Percentiles rank a stretch among this genome's conserved stretches.
Evolutionary conservation across 2,888 invertebrate genomes (phyloP).

Genomic region (Drosophila monieri): DNA sequence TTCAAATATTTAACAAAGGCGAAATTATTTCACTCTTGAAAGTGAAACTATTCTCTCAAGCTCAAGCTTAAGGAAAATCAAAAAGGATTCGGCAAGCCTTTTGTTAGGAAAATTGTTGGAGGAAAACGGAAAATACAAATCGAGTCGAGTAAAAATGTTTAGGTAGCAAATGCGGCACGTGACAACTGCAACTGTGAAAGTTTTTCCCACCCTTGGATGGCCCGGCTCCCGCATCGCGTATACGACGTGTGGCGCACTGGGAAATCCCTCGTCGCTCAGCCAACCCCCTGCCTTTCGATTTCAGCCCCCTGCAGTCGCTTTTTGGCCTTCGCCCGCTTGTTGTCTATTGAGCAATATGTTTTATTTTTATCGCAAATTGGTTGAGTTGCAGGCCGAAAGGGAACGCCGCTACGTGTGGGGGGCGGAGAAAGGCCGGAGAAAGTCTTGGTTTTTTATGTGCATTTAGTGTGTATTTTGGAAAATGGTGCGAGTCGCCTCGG

Average conservation of each 20-base stretch:
- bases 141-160: constrained; percentile 50
- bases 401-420: not conserved
- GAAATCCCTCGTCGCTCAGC: constrained; percentile 20
- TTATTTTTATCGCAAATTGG: constrained; percentile 75
- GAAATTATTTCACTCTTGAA: not conserved
- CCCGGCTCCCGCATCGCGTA: constrained; percentile 51
- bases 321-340: constrained; percentile 36
- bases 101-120: constrained; percentile 7
- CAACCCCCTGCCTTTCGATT: not conserved
- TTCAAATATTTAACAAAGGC: not conserved
- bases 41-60: not conserved
- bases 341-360: constrained; percentile 70
- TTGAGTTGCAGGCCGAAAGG: constrained; percentile 48
- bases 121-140: constrained; percentile 26
- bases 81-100: not conserved
- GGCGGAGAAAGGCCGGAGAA: constrained; percentile 13
- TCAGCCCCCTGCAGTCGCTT: not conserved
- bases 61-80: not conserved
- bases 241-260: constrained; percentile 50
- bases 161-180: constrained; percentile 67
- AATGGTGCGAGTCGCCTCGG: constrained; percentile 4
- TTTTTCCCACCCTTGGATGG: constrained; percentile 25
- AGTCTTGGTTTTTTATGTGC: constrained; percentile 50
- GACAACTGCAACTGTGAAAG: constrained; percentile 65
- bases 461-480: constrained; percentile 43